phyloP scores from a whole-genome alignment of 2,113 vertebrate genomes.

The Vidua macroura region DNA sequence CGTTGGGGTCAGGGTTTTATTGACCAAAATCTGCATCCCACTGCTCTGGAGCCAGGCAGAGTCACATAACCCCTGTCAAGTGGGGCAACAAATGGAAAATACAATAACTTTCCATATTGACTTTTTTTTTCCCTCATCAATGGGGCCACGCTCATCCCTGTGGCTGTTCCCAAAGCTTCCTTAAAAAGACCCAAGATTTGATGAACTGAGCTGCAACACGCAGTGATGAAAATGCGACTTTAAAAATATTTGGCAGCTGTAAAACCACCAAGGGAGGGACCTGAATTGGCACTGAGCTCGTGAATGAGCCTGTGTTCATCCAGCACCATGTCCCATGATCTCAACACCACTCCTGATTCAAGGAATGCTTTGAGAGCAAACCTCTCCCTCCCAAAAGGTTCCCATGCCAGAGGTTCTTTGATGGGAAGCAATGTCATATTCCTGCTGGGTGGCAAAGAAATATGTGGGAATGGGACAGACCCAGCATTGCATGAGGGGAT shows the following conservation, averaged over 20 bases:
- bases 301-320: conserved; percentile 11
- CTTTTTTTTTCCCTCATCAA: neutral
- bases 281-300: neutral
- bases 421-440: accelerated
- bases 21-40: neutral
- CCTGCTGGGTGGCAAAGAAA: neutral
- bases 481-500: neutral
- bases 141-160: neutral
- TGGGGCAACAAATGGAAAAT: neutral
- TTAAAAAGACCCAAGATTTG: neutral
- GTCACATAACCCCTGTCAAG: neutral
- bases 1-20: neutral
- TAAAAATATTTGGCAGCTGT: neutral
- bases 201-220: neutral
- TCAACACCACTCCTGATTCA: neutral
- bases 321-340: neutral
- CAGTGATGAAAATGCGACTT: neutral
- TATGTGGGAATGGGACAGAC: neutral
- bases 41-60: neutral
- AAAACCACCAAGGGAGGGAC: neutral
- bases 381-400: neutral
- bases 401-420: neutral
- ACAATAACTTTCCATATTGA: neutral
- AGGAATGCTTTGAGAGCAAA: conserved; percentile 1
- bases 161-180: neutral